Evolutionary conservation across 2,888 invertebrate species (phyloP).

Genomic region (Spisula solida): DNA sequence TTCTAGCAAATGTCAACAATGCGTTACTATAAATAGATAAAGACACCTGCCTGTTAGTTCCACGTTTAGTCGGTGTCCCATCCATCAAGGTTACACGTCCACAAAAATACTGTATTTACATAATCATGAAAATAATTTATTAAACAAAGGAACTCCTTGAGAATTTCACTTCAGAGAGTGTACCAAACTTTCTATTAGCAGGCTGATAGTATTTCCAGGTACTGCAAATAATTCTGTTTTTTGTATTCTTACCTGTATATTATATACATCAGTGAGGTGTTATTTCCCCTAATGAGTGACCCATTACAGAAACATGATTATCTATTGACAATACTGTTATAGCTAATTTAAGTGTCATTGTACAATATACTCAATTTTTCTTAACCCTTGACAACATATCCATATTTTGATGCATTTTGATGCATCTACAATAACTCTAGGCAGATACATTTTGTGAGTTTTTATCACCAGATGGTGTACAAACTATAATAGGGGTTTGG

Average conservation of each 20-base stretch:
- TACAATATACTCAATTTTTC: background rate
- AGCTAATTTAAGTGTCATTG: background rate
- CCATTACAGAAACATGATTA: background rate
- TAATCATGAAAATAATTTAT: background rate
- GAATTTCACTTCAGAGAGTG: background rate
- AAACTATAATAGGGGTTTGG: no score
- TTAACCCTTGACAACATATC: no score
- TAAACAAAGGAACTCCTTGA: background rate
- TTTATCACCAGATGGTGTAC: no score
- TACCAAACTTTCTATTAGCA: background rate
- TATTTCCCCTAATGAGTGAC: background rate
- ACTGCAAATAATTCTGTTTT: background rate
- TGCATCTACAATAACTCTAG: no score
- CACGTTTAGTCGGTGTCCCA: background rate
- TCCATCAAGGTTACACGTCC: background rate
- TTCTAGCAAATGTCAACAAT: no score
- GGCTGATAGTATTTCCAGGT: background rate
- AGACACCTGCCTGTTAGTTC: constrained; percentile 5
- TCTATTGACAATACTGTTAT: background rate
- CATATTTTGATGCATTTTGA: no score
- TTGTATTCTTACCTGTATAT: constrained; percentile 12
- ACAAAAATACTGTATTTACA: background rate
- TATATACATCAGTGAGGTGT: background rate
- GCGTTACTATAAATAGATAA: background rate
- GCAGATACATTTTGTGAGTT: no score